Percentiles rank a stretch among this genome's conserved stretches.
phyloP scores from a whole-genome alignment of 2,797 vertebrate species.

The Rhynchonycteris naso region DNA sequence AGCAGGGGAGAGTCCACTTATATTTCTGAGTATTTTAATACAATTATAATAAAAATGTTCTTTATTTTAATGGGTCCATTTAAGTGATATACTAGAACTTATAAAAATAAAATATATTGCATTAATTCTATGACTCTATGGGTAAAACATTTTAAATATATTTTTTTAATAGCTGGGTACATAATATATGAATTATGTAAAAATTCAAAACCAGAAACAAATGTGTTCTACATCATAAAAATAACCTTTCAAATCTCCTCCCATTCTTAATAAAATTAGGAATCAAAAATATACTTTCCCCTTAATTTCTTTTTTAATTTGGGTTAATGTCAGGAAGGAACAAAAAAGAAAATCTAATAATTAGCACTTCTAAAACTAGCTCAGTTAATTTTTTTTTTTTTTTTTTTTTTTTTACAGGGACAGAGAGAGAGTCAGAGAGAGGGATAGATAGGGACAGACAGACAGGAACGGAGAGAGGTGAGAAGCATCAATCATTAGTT shows the following conservation, averaged over 20 bases:
- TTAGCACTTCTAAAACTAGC: background rate
- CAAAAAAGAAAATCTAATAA: background rate
- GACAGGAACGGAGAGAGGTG: too few species aligned
- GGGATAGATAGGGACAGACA: too few species aligned
- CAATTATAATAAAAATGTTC: slow-evolving; percentile 11
- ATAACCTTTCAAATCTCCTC: background rate
- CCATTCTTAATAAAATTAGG: background rate
- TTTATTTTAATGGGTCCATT: background rate
- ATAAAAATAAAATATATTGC: background rate
- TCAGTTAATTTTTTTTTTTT: slow-evolving; percentile 34
- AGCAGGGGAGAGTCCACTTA: background rate
- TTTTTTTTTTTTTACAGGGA: slow-evolving; percentile 23
- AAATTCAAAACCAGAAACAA: slow-evolving; percentile 13
- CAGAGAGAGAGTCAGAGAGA: too few species aligned
- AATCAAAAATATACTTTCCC: background rate
- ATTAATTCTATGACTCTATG: background rate
- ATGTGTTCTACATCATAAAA: background rate
- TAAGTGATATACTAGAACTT: background rate
- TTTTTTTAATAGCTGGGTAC: background rate
- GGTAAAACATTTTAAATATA: slow-evolving; percentile 23
- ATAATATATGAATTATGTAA: background rate
- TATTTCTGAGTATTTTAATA: background rate
- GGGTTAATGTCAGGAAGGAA: background rate
- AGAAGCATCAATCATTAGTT: too few species aligned
- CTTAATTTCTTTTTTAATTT: background rate